A percentile compares a stretch with the other conserved stretches of the same genome.
Evolutionary conservation across 2,888 invertebrate genomes (phyloP).

Genomic region (Hylaea fasciaria): DNA sequence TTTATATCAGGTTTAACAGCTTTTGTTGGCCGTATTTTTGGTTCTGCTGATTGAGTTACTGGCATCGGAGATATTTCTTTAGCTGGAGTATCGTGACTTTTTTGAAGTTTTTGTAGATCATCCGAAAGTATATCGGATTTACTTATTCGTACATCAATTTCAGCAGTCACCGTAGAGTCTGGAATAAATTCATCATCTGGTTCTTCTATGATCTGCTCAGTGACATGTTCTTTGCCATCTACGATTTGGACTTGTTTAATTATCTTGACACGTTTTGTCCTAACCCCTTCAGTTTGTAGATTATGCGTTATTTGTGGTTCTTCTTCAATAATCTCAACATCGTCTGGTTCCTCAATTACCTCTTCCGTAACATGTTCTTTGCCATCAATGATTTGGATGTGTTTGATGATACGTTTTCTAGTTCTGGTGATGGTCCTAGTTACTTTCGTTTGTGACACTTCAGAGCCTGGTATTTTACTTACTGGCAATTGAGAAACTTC

Average conservation of each 20-base stretch:
- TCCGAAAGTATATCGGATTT: constrained; percentile 31
- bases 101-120: not conserved
- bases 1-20: constrained; percentile 11
- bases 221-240: constrained; percentile 91
- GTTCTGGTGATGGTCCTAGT: constrained; percentile 90
- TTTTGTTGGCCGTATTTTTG: not conserved
- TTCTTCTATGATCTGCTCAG: constrained; percentile 91
- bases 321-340: constrained; percentile 89
- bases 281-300: constrained; percentile 62
- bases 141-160: constrained; percentile 58
- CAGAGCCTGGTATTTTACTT: no score
- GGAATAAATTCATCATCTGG: constrained; percentile 82
- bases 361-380: constrained; percentile 93
- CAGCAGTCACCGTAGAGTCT: constrained; percentile 60
- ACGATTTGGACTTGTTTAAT: constrained; percentile 89
- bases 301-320: constrained; percentile 70
- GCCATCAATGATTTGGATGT: constrained; percentile 91
- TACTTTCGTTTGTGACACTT: constrained; percentile 76
- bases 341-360: constrained; percentile 93
- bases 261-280: constrained; percentile 81
- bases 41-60: not conserved
- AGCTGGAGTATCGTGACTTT: not conserved
- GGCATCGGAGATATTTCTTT: not conserved
- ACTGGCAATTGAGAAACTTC: no score
- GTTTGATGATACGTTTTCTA: constrained; percentile 89